Percentiles rank a stretch among this genome's conserved stretches.
Conservation (phyloP, 1,140 invertebrate species). For the Drosophila virilis region DNA sequence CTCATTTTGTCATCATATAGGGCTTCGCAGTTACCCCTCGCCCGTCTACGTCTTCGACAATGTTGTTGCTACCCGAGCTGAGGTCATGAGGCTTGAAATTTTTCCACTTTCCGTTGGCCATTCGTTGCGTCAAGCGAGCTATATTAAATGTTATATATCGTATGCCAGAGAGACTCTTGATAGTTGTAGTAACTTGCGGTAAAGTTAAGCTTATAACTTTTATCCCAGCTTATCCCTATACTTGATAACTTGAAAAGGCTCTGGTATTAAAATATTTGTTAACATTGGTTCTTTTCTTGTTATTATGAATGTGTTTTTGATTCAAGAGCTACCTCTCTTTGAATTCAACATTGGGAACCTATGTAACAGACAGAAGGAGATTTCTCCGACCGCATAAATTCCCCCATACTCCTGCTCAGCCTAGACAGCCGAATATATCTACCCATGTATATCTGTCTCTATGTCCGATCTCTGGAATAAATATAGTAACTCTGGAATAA, state of each 20-base stretch:
- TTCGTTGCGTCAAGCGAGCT: background rate
- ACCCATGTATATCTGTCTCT: too few relatives aligned
- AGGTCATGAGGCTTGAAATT: slow-evolving; percentile 29
- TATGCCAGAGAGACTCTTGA: slow-evolving; percentile 2
- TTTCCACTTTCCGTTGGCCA: slow-evolving; percentile 24
- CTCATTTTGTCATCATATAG: slow-evolving; percentile 24
- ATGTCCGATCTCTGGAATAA: too few relatives aligned
- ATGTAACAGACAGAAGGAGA: too few relatives aligned
- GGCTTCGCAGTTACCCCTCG: slow-evolving; percentile 22
- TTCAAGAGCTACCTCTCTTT: too few relatives aligned
- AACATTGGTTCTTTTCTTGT: too few relatives aligned
- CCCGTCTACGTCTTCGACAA: background rate
- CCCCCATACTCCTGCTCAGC: too few relatives aligned
- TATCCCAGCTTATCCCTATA: slow-evolving; percentile 15
- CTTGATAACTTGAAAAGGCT: slow-evolving; percentile 1
- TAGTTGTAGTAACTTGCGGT: slow-evolving; percentile 26
- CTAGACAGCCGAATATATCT: too few relatives aligned
- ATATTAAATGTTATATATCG: slow-evolving; percentile 16
- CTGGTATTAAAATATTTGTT: too few relatives aligned
- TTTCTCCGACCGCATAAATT: too few relatives aligned
- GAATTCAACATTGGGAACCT: too few relatives aligned
- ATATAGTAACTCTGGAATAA: too few relatives aligned
- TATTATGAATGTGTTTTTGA: too few relatives aligned
- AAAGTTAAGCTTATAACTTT: slow-evolving; percentile 4
- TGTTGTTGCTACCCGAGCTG: slow-evolving; percentile 26